Base-by-base conservation (phyloP, 2,113 vertebrate genomes). In the Scomber japonicus region DNA sequence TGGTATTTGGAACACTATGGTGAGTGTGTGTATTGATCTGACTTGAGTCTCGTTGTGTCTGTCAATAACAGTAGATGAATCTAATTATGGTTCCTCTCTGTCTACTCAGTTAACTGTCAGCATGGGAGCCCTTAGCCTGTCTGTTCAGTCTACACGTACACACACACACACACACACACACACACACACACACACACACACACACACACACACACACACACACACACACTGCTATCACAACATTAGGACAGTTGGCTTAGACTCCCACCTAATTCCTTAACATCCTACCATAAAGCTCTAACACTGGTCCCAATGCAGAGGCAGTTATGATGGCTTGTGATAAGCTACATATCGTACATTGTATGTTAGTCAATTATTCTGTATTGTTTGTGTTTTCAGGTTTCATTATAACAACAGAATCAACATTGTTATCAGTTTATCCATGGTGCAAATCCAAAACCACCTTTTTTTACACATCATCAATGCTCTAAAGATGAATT, bases 1-100 rank as follows among this genome's bases (percentile, higher is more conserved):
- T 84, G 93, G 93, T 86, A 88, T 93, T 89, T 82, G 80, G 78
- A 82, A 93, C 89, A 93, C 91, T 91, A 90, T 80, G 85, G 85
- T 91, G 86, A 90, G 81, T 90, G 92, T 90, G 84, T 82, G 65
- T 91, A 94, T 94, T 66, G 92, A 94, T 91, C 85, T 76, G 68
- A 82, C 68, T 66, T 50, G 63, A 81, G 80, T 90, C 88, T 83
- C 84, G 83, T 84, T 67, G 78, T 69, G 4, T 87, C 84, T 88
- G 90, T 93, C 93, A 93, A 93, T 93, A 93, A 78, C 72, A 70
- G 88, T 83, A 88, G 91, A 94, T 94, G 87, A 91, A 92, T 93
- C 93, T 94, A 94, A 94, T 94, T 94, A 93, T 89, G 84, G 88
- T 87, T 82, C 85, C 69, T 84, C 80, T 92, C 75, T 56, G 80